A percentile compares a stretch with the other conserved stretches of the same genome.
Evolutionary conservation across 2,797 vertebrate genomes (phyloP).

Genomic region (Molossus molossus): DNA sequence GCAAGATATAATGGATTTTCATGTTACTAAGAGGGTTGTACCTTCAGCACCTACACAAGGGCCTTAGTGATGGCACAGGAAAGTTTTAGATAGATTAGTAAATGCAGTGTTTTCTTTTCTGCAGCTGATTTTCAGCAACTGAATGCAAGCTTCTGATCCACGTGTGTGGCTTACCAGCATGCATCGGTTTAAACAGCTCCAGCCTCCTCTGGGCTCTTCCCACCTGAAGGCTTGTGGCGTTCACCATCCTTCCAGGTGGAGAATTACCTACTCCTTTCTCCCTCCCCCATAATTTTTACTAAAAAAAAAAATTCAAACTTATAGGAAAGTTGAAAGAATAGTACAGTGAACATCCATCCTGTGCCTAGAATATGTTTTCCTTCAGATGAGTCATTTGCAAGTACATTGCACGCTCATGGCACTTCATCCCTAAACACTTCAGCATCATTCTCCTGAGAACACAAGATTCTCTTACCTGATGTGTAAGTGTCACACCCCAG

Average conservation of each 20-base stretch:
- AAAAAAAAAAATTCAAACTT: constrained; percentile 46
- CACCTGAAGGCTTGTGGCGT: background rate
- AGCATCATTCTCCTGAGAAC: background rate
- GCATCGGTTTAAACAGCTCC: background rate
- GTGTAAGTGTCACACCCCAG: background rate
- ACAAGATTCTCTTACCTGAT: background rate
- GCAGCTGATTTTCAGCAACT: constrained; percentile 10
- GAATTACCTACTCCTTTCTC: background rate
- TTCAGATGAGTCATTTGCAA: background rate
- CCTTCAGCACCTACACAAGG: background rate
- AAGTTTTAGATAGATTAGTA: background rate
- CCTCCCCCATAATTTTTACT: background rate
- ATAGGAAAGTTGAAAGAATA: background rate
- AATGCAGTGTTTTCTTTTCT: constrained; percentile 2
- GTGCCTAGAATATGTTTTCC: background rate
- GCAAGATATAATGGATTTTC: background rate
- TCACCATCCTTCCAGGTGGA: background rate
- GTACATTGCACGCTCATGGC: background rate
- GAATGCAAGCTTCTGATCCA: background rate
- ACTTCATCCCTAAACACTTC: background rate
- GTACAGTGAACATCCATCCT: background rate
- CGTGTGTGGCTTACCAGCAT: background rate
- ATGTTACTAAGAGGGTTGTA: background rate
- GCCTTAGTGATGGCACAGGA: background rate
- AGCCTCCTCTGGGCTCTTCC: background rate